Conservation (phyloP, 2,888 invertebrate species). For the Drosophila subsilvestris region DNA sequence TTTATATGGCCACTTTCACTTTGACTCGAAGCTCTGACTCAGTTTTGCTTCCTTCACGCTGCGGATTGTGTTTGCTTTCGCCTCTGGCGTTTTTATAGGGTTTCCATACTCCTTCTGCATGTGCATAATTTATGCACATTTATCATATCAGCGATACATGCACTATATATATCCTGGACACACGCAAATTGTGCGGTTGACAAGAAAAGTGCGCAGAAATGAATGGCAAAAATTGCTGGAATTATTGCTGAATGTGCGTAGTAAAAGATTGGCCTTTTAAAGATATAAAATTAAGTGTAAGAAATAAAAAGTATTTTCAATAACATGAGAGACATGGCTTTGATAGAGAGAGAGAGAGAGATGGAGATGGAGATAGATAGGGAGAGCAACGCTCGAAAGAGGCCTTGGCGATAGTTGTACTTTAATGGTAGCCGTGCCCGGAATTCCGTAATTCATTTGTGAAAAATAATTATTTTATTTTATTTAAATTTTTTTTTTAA, state of each 20-base stretch:
- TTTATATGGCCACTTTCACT: conserved; percentile 67
- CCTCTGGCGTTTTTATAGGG: conserved; percentile 51
- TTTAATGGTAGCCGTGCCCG: too few relatives aligned
- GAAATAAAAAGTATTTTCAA: too few relatives aligned
- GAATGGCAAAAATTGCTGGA: conserved; percentile 8
- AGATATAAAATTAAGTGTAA: too few relatives aligned
- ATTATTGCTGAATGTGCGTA: conserved; percentile 5
- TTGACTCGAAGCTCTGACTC: conserved; percentile 10
- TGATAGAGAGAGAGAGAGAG: too few relatives aligned
- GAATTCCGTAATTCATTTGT: too few relatives aligned
- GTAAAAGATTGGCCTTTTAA: background rate
- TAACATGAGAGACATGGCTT: too few relatives aligned
- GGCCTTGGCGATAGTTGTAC: too few relatives aligned
- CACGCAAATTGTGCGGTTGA: conserved; percentile 57
- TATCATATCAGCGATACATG: conserved; percentile 44
- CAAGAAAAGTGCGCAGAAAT: conserved; percentile 57
- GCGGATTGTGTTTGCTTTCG: conserved; percentile 5
- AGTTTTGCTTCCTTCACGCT: conserved; percentile 2
- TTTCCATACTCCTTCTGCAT: conserved; percentile 18
- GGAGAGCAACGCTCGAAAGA: too few relatives aligned
- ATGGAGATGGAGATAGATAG: too few relatives aligned
- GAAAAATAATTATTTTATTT: too few relatives aligned
- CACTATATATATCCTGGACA: conserved; percentile 34
- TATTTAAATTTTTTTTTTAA: too few relatives aligned
- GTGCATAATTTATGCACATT: conserved; percentile 67